A percentile compares a stretch with the other conserved stretches of the same genome.
phyloP scores from a whole-genome alignment of 2,888 invertebrate genomes.

The Drosophila multiciliata region DNA sequence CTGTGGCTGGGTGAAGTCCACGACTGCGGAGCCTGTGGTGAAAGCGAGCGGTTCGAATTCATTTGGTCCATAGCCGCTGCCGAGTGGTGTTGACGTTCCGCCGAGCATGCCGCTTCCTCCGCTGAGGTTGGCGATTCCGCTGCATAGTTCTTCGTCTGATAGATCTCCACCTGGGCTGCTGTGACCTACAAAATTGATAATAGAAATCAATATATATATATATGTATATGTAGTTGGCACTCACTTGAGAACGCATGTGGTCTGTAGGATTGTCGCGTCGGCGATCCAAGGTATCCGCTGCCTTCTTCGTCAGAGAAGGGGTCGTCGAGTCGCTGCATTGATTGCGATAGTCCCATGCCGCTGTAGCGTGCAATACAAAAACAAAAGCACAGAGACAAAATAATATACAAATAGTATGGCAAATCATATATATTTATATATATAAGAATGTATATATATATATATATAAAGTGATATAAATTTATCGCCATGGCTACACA shows the following conservation, averaged over 20 bases:
- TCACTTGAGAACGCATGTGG: conserved; percentile 87
- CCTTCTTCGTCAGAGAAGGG: conserved; percentile 96
- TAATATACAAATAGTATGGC: conserved; percentile 12
- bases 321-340: conserved; percentile 87
- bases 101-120: conserved; percentile 78
- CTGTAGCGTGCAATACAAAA: conserved; percentile 71
- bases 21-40: conserved; percentile 84
- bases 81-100: conserved; percentile 84
- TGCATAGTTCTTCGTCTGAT: conserved; percentile 85
- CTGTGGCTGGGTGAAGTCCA: conserved; percentile 85
- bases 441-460: not conserved
- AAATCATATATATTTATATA: conserved; percentile 18
- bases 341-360: conserved; percentile 86
- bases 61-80: conserved; percentile 84
- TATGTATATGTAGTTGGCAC: conserved; percentile 5
- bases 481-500: conserved; percentile 49
- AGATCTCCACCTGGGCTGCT: conserved; percentile 86
- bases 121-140: conserved; percentile 85
- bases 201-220: not conserved
- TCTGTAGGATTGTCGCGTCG: conserved; percentile 85
- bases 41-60: conserved; percentile 85
- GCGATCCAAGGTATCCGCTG: conserved; percentile 86
- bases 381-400: conserved; percentile 20
- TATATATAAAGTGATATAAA: conserved; percentile 6
- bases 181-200: conserved; percentile 78